These are phyloP conservation scores for Sminthopsis crassicaudata DNA, from an alignment of 2,113 vertebrate genomes.

Conservation along the genomic window DNA sequence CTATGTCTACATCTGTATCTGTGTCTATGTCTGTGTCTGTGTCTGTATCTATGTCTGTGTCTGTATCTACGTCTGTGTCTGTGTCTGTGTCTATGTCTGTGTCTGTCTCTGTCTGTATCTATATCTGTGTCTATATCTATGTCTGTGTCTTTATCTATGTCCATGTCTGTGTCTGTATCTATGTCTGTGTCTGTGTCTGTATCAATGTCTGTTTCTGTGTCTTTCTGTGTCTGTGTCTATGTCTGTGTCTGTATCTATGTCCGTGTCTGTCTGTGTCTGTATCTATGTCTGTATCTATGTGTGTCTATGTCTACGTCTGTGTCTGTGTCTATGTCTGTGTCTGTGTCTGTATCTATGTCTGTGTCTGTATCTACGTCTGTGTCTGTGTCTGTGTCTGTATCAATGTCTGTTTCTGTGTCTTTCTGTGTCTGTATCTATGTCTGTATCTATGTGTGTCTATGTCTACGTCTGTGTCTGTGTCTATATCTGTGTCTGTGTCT, in stretches of 20 bases:
- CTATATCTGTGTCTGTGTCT: neutral
- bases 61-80: neutral
- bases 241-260: no score
- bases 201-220: neutral
- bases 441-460: neutral
- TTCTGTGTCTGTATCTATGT: neutral
- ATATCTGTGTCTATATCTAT: neutral
- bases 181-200: neutral
- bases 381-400: neutral
- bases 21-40: neutral
- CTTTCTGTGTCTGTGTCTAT: neutral
- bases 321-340: neutral
- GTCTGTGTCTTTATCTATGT: neutral
- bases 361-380: neutral
- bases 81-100: neutral
- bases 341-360: no score
- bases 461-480: neutral
- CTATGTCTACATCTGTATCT: no score
- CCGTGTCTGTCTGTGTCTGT: neutral
- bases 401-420: neutral
- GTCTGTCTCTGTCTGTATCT: no score
- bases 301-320: neutral
- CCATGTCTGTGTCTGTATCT: neutral
- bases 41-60: no score
- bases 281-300: neutral